Evolutionary conservation across 2,797 vertebrate genomes (phyloP), one percentile per base, ranked within the genome.

Genomic region (Molothrus ater): DNA sequence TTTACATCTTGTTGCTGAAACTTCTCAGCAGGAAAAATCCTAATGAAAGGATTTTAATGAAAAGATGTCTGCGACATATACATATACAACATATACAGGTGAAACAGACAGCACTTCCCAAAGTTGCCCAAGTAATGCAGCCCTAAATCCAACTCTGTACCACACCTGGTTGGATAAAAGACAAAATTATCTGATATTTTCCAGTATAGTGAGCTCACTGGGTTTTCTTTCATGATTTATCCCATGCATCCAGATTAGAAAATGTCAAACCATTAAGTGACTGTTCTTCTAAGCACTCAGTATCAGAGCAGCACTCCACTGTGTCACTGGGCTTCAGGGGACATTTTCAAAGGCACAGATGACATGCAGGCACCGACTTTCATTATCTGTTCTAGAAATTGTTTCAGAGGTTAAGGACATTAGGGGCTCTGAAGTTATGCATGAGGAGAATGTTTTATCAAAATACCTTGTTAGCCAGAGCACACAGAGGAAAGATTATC

Each of bases 261-360:
- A 93, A 95, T 71, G 81, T 93, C 90, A 90, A 42, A 91, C 51
- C 59, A 42, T 59, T 90, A 81, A 70, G 32, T 80, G 90, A 61
- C 45, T 92, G n/a, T 29, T 95, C 75, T 93, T 92, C 73, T 69
- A 72, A 95, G 73, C 65, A 60, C 47, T 53, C 40, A 19, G 29
- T 63, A 74, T 90, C 80, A 81, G 75, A 91, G 50, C 73, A 81
- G 40, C 18, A 3, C 59, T 90, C 28, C n/a, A 36, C 43, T 59
- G 32, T n/a, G 42, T 14, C 53, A 7, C 72, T 80, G 82, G 85
- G 86, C 54, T 94, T 85, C 86, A 82, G 60, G 71, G 68, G 48
- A 75, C 59, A 20, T 86, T 88, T 92, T 90, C 70, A 93, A 84
- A 92, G 82, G 36, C 66, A 70, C 40, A 76, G 79, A 64, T 86